Evolutionary conservation across 2,888 invertebrate genomes (phyloP).

Genomic region (Morpho achilles): DNA sequence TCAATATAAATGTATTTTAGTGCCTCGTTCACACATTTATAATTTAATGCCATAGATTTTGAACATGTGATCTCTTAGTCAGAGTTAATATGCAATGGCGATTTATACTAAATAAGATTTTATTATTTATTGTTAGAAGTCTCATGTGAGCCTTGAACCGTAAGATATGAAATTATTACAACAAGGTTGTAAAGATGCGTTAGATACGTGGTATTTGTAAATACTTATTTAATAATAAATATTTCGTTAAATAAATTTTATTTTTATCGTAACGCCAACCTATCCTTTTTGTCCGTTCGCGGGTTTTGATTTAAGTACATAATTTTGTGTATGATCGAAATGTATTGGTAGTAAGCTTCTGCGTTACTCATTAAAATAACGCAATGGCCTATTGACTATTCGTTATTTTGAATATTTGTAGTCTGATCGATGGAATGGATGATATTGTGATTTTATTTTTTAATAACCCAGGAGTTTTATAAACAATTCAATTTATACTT

Average conservation of each 20-base stretch:
- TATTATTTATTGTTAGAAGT: slow-evolving; percentile 21
- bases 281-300: no score
- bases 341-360: no score
- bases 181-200: slow-evolving; percentile 58
- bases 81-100: slow-evolving; percentile 5
- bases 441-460: no score
- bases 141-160: slow-evolving; percentile 10
- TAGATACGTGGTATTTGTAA: slow-evolving; percentile 36
- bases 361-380: no score
- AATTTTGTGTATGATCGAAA: no score
- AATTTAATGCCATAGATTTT: slow-evolving; percentile 12
- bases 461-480: no score
- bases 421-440: no score
- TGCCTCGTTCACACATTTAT: not conserved
- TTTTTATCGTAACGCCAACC: slow-evolving; percentile 11
- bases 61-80: slow-evolving; percentile 20
- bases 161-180: slow-evolving; percentile 28
- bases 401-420: no score
- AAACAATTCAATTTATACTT: no score
- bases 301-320: no score
- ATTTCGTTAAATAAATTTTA: slow-evolving; percentile 39
- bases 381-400: no score
- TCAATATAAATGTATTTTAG: no score
- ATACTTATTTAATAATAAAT: slow-evolving; percentile 58
- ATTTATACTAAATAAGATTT: slow-evolving; percentile 5